These are phyloP conservation scores for Neodiprion virginianus DNA, from an alignment of 1,140 invertebrate genomes.

Conservation along the genomic window DNA sequence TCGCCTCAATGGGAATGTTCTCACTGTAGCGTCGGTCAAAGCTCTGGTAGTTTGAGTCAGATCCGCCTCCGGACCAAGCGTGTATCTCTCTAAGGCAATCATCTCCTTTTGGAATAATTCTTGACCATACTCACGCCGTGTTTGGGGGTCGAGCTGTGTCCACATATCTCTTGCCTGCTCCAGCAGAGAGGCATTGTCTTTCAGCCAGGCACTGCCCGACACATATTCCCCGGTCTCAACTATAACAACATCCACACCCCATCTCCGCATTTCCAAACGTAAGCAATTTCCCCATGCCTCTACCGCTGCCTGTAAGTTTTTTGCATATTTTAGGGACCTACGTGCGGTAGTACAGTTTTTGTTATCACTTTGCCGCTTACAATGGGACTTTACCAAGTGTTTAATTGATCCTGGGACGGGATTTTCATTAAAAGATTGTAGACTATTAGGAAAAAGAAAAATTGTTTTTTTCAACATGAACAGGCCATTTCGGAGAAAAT, in stretches of 20 bases:
- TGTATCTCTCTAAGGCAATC: slow-evolving; percentile 77
- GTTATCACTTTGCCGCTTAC: not conserved
- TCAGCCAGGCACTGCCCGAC: slow-evolving; percentile 78
- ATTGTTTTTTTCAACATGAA: slow-evolving; percentile 15
- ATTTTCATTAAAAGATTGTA: no score
- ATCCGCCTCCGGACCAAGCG: slow-evolving; percentile 73
- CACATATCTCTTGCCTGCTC: slow-evolving; percentile 83
- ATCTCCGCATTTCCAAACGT: slow-evolving; percentile 79
- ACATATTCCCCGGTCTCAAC: slow-evolving; percentile 85
- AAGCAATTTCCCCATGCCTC: slow-evolving; percentile 83
- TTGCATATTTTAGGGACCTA: slow-evolving; percentile 13
- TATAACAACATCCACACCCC: slow-evolving; percentile 77
- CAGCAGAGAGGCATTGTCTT: slow-evolving; percentile 71
- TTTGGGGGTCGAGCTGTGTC: slow-evolving; percentile 76
- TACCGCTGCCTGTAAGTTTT: slow-evolving; percentile 70
- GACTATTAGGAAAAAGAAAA: not conserved
- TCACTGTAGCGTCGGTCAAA: slow-evolving; percentile 75
- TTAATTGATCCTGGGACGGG: no score
- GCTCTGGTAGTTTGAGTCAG: slow-evolving; percentile 74
- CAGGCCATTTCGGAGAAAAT: no score
- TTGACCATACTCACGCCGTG: slow-evolving; percentile 78
- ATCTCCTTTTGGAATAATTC: slow-evolving; percentile 82
- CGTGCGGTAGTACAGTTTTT: not conserved
- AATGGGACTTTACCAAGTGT: no score
- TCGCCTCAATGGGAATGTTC: slow-evolving; percentile 79